These are phyloP conservation scores for Dorcus parallelipipedus DNA, from an alignment of 2,888 invertebrate genomes.

Conservation along the genomic window DNA sequence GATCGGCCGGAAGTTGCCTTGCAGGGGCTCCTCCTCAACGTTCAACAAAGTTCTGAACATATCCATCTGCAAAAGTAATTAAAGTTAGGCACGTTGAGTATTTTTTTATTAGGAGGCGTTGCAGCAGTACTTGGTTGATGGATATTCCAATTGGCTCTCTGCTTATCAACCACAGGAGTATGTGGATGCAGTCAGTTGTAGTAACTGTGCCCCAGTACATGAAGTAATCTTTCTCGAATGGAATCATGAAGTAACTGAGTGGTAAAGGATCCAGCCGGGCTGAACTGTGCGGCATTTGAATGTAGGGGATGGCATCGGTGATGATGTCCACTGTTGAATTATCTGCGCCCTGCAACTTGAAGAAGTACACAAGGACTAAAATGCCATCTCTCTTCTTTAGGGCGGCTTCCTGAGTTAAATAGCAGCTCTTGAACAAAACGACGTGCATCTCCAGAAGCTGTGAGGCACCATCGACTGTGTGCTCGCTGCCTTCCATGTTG, in stretches of 20 bases:
- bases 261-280: constrained; percentile 53
- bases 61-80: constrained; percentile 47
- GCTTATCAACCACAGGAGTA: constrained; percentile 61
- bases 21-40: constrained; percentile 47
- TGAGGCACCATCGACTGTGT: constrained; percentile 55
- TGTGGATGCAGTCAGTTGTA: constrained; percentile 48
- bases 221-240: constrained; percentile 62
- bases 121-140: constrained; percentile 53
- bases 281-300: constrained; percentile 53
- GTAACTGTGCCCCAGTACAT: constrained; percentile 60
- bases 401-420: constrained; percentile 60
- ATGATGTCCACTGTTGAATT: constrained; percentile 49
- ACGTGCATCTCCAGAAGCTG: constrained; percentile 65
- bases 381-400: constrained; percentile 56
- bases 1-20: constrained; percentile 54
- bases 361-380: constrained; percentile 59
- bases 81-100: too few species aligned
- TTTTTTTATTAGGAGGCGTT: too few species aligned
- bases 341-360: constrained; percentile 53
- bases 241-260: constrained; percentile 52
- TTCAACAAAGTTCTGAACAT: constrained; percentile 56
- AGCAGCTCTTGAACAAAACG: constrained; percentile 58
- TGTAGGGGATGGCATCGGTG: constrained; percentile 51
- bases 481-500: constrained; percentile 64
- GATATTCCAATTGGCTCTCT: constrained; percentile 57